These are phyloP conservation scores for Chymomyza procnemis DNA, from an alignment of 2,888 invertebrate genomes.

Conservation along the genomic window DNA sequence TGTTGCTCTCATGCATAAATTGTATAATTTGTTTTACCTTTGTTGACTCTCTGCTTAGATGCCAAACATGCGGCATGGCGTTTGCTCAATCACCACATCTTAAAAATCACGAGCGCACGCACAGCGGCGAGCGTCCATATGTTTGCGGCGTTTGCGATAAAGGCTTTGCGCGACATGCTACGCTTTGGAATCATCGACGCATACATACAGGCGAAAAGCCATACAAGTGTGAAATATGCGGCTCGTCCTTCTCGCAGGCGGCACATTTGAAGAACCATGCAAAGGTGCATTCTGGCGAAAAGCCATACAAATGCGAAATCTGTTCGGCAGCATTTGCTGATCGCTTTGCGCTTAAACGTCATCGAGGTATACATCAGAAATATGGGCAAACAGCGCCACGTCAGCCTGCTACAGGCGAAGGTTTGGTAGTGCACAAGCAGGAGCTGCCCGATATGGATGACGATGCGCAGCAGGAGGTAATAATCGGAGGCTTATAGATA, in stretches of 20 bases:
- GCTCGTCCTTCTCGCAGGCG: conserved; percentile 93
- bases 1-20: neutral
- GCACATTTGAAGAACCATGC: conserved; percentile 93
- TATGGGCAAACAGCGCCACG: conserved; percentile 82
- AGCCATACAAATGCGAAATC: conserved; percentile 90
- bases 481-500: conserved; percentile 78
- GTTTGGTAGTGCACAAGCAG: conserved; percentile 76
- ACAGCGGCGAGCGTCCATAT: conserved; percentile 92
- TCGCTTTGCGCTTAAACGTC: conserved; percentile 90
- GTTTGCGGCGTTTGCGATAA: conserved; percentile 94
- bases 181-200: conserved; percentile 91
- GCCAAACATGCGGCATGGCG: conserved; percentile 93
- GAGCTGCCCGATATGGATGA: conserved; percentile 78
- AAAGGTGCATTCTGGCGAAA: conserved; percentile 89
- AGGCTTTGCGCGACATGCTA: conserved; percentile 92
- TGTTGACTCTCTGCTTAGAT: conserved; percentile 80
- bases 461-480: conserved; percentile 77
- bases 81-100: conserved; percentile 93
- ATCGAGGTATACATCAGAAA: conserved; percentile 92
- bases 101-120: conserved; percentile 92
- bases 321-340: conserved; percentile 92
- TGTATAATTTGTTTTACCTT: conserved; percentile 10
- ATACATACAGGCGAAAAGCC: conserved; percentile 87
- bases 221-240: conserved; percentile 89
- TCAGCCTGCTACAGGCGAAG: conserved; percentile 76